Evolutionary conservation across 1,140 invertebrate species (phyloP), one percentile per base, ranked within the genome.

Genomic region (Sweltsa coloradensis): DNA sequence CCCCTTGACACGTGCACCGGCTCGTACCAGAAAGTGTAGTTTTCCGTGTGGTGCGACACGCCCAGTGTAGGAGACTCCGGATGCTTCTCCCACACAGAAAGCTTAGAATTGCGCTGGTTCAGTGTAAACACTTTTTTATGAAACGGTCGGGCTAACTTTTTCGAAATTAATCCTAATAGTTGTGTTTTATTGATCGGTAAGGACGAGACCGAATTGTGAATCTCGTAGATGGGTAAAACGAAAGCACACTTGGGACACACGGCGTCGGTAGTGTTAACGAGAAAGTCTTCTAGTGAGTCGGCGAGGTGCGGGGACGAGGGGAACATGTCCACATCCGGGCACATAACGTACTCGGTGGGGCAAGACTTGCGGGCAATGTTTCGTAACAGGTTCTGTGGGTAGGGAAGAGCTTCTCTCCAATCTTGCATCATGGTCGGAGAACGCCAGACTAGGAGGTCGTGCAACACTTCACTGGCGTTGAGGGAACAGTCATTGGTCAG

Each of bases 141-240:
- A 55, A 74, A 76, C n/a, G 70, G 73, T 29, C 69, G 56, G 2
- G 71, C 61, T 13, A 56, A 48, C 3, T 57, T 55, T 26, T 49
- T 49, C 5, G 47, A 46, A 53, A 67, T 65, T n/a, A 65, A 53
- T 11, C 56, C 46, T 26, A 73, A 40, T 1, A 76, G 56, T 18
- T 62, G 55, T 3, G 40, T 27, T 51, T 70, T 72, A 36, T 57
- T 66, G 16, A 41, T 29, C n/a, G 70, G 70, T 13, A 68, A 56
- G 1, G 56, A 49, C 5, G 45, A 40, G 23, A 64, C 50, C 3
- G 47, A 37, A 19, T 57, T 60, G 6, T 62, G 53, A 31, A 67
- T 55, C 56, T 75, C 73, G 58, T 72, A 75, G 1, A 65, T 66
- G 7, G 74, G 73, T 5, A 76, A 60, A 19, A 76, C 70, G 57